Evolutionary conservation across 1,140 invertebrate species (phyloP), one percentile per base, ranked within the genome.

Genomic region (Sesamia nonagrioides): DNA sequence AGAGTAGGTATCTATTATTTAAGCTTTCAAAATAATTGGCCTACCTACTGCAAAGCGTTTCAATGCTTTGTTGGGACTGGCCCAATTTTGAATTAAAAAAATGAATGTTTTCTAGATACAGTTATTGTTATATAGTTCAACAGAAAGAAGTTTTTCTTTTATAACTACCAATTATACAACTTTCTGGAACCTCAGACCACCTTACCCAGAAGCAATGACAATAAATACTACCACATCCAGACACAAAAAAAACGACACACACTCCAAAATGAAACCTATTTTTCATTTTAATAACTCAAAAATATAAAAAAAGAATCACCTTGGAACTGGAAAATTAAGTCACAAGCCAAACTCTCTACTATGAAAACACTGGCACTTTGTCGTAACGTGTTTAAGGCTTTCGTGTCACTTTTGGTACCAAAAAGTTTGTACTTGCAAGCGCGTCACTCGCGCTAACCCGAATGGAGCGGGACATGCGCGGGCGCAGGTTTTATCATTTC

Each of bases 291-390:
- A 80, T 61, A 80, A 63, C 40, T 84, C n/a, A 58, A 72, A 82
- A 81, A 77, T 84, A 86, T 81, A 78, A 84, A 84, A 88, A 82
- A 66, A 5, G 84, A 92, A 84, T 92, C 91, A 94, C 92, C 92
- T 94, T 90, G 88, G 73, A 87, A 94, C 82, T 91, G 80, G 86
- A 94, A 94, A 85, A 93, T 83, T 79, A 94, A 89, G 85, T 92
- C 90, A 90, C 91, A 88, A 84, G 88, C 89, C 90, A 94, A 94
- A 87, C 83, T 89, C 85, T 94, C 91, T 84, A 93, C 91, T 83
- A 94, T 83, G 79, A 80, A 86, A 72, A 94, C 92, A 92, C 92
- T 92, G 85, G 88, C 92, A 92, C 92, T 93, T 90, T 88, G 86
- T 84, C 91, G 91, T 85, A 89, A 92, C 91, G 91, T 94, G 84